Percentiles rank a stretch among this genome's conserved stretches.
Evolutionary conservation across 2,113 vertebrate species (phyloP).

Genomic region (Gorsachius goisagi): DNA sequence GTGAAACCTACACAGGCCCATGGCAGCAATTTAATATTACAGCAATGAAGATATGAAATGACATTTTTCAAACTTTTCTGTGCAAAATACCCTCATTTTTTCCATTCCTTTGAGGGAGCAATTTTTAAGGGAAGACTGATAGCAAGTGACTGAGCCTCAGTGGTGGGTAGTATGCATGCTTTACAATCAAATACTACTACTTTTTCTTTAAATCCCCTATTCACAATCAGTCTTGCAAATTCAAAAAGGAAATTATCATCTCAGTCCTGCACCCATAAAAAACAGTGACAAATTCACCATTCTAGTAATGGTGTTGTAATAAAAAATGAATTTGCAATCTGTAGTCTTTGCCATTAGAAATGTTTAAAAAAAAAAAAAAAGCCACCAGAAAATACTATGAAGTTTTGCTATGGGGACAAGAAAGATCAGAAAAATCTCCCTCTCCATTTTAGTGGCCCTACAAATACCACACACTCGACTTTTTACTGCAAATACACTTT

Average conservation of each 20-base stretch:
- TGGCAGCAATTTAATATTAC: neutral
- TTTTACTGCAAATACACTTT: neutral
- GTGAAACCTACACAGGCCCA: neutral
- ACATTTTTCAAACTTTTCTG: neutral
- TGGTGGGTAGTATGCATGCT: neutral
- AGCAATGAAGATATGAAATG: neutral
- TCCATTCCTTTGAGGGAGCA: neutral
- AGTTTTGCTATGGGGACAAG: neutral
- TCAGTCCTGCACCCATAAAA: neutral
- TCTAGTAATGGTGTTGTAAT: neutral
- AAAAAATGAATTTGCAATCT: neutral
- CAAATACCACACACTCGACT: neutral
- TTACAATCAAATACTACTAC: neutral
- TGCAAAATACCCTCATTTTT: neutral
- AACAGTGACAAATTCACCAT: neutral
- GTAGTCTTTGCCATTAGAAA: neutral
- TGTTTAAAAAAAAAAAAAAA: neutral
- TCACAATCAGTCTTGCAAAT: neutral
- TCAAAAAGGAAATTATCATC: neutral
- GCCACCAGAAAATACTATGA: neutral
- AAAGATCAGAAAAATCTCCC: neutral
- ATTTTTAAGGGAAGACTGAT: neutral
- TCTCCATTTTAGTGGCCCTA: neutral
- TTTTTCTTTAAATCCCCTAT: neutral
- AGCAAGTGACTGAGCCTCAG: conserved; percentile 5